A percentile compares a stretch with the other conserved stretches of the same genome.
Evolutionary conservation across 2,797 vertebrate species (phyloP).

Genomic region (Hippoglossus hippoglossus): DNA sequence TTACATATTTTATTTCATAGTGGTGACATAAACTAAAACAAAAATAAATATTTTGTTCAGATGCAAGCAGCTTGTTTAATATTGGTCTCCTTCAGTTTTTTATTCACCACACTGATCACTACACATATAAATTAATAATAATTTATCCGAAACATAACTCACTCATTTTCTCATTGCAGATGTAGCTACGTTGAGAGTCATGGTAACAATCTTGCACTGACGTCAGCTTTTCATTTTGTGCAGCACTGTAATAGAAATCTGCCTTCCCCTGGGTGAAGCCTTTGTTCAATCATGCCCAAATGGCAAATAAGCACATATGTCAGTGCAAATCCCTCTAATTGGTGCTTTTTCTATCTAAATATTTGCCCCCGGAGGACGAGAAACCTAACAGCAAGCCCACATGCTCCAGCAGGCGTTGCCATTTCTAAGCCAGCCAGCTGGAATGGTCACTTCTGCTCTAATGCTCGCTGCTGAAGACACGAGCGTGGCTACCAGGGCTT

Average conservation of each 20-base stretch:
- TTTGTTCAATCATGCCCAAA: slow-evolving; percentile 68
- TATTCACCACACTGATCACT: too few species aligned
- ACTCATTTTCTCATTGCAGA: background rate
- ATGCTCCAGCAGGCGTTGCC: slow-evolving; percentile 61
- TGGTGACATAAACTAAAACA: background rate
- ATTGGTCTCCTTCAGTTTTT: too few species aligned
- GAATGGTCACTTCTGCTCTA: slow-evolving; percentile 73
- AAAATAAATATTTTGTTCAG: background rate
- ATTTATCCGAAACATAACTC: background rate
- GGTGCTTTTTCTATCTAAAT: slow-evolving; percentile 68
- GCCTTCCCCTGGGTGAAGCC: slow-evolving; percentile 50
- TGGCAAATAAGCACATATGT: slow-evolving; percentile 72
- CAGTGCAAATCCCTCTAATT: slow-evolving; percentile 70
- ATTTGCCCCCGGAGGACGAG: slow-evolving; percentile 57
- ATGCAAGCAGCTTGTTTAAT: background rate
- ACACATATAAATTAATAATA: too few species aligned
- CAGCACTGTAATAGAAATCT: slow-evolving; percentile 33
- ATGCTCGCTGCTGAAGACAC: slow-evolving; percentile 54
- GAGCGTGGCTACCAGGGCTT: slow-evolving; percentile 42
- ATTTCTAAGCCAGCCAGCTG: slow-evolving; percentile 71
- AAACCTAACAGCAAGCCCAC: slow-evolving; percentile 52
- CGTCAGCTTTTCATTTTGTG: slow-evolving; percentile 28
- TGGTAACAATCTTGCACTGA: slow-evolving; percentile 18
- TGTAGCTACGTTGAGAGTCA: background rate
- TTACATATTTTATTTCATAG: background rate